Base-by-base conservation (phyloP, 2,888 invertebrate species). In the Agrotis clavis region DNA sequence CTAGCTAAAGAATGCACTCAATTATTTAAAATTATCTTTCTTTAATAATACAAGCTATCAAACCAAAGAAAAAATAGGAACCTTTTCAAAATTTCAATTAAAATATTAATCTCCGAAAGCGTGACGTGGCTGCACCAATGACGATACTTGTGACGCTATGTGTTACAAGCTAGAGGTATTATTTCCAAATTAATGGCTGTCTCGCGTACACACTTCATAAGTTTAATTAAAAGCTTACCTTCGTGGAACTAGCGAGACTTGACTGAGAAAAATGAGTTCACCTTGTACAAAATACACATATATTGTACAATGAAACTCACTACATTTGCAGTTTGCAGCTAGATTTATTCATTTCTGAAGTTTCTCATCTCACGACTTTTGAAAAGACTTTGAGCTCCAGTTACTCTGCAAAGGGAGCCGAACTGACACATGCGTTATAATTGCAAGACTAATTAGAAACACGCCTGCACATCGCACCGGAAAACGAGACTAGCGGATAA, bases 361-460 rank as follows among this genome's bases (percentile, higher is more conserved):
- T 66, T 72, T 65, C 65, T 67, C 78, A 68, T 82, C 65, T 60
- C 57, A 59, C 14, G 57, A 67, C 56, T 47, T 77, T 71, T 65
- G 54, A 67, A 79, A 70, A 82, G 67, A 77, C 66, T 82, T 82
- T 56, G 54, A 77, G 78, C 62, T 72, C 65, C 78, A 79, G 82
- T 82, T 82, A 72, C 72, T 82, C 57, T 47, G 62, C 62, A 82
- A 68, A 72, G 65, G 57, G 19, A 65, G 25, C 41, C 41, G 16
- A 82, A 65, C 56, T 68, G 79, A 82, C 76, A 79, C 59, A 66
- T 67, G 67, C 59, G 71, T 68, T 82, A 82, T 79, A 82, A 79
- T 79, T 72, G 72, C 67, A 59, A 77, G 45, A 62, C 72, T 77
- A 79, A 79, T 79, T 81, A 79, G 67, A 66, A 68, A 57, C 56